Evolutionary conservation across 1,140 invertebrate genomes (phyloP), one percentile per base, ranked within the genome.

Genomic region (Gryon sp.): DNA sequence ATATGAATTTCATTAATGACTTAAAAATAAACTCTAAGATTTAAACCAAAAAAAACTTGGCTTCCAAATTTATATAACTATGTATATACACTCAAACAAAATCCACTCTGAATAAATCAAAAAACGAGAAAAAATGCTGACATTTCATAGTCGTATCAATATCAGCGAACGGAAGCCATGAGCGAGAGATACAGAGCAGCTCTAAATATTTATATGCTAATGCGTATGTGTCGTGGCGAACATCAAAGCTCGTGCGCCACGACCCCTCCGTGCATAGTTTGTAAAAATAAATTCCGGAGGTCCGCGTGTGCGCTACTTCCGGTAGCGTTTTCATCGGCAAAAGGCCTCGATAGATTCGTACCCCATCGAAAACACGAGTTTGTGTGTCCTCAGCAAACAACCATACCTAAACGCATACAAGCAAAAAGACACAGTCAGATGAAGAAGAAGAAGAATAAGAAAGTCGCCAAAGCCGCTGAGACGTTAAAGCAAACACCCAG

Each of bases 151-250:
- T n/a, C 5, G 32, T 38, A 55, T 55, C 50, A 40, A 38, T 55
- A 38, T 36, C 19, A 12, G 19, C 9, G 5, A 20, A 14, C 36
- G 38, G 38, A 57, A 41, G n/a, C n/a, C n/a, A n/a, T n/a, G n/a
- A n/a, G 43, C 41, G 38, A 12, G 30, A 24, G 36, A 50, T 9
- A 40, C 24, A 24, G 32, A 36, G 78, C 43, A 69, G 80, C 65
- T 81, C 82, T 86, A 87, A 87, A 87, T 86, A 86, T 87, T 87
- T 86, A 86, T 84, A 83, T 84, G 83, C 57, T 82, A 83, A 83
- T 83, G 81, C 75, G 69, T 80, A 83, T 84, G 83, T 79, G 76
- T 82, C 81, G 78, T 68, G 80, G 79, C 76, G 76, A 84, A 87
- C 85, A 86, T 87, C 86, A 87, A 87, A 87, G 86, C 26, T 26